These are phyloP conservation scores for Cetoscarus ocellatus DNA, from an alignment of 2,797 vertebrate species.

Conservation along the genomic window DNA sequence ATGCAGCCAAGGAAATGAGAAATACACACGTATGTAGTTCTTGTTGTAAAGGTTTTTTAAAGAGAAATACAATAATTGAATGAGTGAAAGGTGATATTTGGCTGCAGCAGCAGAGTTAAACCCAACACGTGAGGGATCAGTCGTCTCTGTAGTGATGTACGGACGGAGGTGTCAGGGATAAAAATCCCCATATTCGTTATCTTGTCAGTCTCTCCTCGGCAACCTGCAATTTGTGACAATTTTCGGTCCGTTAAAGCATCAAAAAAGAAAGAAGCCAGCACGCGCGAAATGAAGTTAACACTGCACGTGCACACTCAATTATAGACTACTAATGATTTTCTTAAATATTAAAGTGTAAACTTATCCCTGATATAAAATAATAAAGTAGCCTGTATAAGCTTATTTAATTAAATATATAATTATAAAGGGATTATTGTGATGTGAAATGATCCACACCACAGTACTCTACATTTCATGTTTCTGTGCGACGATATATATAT, in stretches of 20 bases:
- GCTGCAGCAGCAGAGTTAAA: slow-evolving; percentile 41
- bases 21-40: background rate
- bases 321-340: no score
- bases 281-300: slow-evolving; percentile 6
- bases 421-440: no score
- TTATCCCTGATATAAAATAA: no score
- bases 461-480: no score
- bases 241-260: slow-evolving; percentile 33
- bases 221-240: slow-evolving; percentile 60
- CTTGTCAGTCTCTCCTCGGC: slow-evolving; percentile 48
- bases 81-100: slow-evolving; percentile 9
- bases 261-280: background rate
- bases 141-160: slow-evolving; percentile 44
- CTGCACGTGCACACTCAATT: slow-evolving; percentile 6
- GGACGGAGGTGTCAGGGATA: slow-evolving; percentile 53
- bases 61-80: slow-evolving; percentile 19
- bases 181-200: slow-evolving; percentile 50
- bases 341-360: no score
- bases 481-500: no score
- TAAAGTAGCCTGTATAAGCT: no score
- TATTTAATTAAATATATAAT: no score
- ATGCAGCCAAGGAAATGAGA: background rate
- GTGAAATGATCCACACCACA: no score
- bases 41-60: background rate
- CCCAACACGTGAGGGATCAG: slow-evolving; percentile 49